Percentiles rank a stretch among this genome's conserved stretches.
phyloP scores from a whole-genome alignment of 2,888 invertebrate genomes.

The Andrena dorsata region DNA sequence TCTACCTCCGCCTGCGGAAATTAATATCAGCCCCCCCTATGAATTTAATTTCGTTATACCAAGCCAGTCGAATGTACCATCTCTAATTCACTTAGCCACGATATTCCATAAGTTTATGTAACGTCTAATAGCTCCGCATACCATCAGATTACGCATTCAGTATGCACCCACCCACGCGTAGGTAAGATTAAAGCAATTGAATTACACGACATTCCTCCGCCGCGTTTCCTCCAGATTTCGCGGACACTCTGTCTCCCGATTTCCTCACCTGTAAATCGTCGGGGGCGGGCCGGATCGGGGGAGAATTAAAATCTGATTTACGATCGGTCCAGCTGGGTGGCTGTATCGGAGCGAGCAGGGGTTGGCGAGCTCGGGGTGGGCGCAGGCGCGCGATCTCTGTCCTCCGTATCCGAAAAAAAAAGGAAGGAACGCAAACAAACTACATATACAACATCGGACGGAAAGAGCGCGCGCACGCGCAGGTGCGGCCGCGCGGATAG shows the following conservation, averaged over 20 bases:
- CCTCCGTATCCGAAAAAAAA: conserved; percentile 44
- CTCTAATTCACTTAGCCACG: background rate
- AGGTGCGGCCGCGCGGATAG: conserved; percentile 65
- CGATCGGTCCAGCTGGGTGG: conserved; percentile 10
- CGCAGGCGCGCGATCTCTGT: conserved; percentile 35
- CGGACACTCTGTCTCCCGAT: background rate
- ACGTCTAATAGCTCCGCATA: background rate
- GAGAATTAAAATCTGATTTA: conserved; percentile 48
- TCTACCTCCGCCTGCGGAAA: too few relatives aligned
- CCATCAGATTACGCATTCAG: background rate
- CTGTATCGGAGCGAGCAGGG: background rate
- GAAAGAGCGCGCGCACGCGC: conserved; percentile 52
- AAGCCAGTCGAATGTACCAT: background rate
- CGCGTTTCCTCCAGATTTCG: background rate
- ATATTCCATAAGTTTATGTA: background rate
- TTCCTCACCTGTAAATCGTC: conserved; percentile 28
- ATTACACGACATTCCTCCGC: background rate
- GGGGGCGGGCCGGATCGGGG: conserved; percentile 7
- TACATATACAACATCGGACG: conserved; percentile 22
- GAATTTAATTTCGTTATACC: too few relatives aligned
- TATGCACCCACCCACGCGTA: background rate
- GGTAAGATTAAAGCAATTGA: background rate
- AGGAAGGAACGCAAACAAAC: conserved; percentile 10
- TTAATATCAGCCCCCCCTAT: too few relatives aligned
- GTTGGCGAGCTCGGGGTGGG: background rate